Evolutionary conservation across 2,797 vertebrate genomes (phyloP).

Genomic region (Chrysocyon brachyurus): DNA sequence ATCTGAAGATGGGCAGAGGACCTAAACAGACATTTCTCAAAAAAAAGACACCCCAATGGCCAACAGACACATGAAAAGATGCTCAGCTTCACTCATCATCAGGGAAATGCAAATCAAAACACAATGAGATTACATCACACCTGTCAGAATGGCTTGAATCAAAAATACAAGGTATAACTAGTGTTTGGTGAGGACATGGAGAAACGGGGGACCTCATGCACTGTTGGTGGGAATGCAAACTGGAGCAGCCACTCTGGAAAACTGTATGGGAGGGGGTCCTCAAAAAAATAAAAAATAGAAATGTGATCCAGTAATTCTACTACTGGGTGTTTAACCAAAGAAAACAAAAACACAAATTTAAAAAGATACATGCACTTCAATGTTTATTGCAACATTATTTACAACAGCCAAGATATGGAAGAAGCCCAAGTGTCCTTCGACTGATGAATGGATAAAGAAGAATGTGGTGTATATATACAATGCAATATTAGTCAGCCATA

Average conservation of each 20-base stretch:
- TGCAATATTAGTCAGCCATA: background rate
- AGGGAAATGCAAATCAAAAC: background rate
- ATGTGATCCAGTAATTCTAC: background rate
- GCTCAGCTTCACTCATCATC: background rate
- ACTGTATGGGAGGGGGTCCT: background rate
- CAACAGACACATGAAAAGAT: background rate
- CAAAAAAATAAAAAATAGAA: background rate
- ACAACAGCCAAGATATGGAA: background rate
- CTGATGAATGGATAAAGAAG: background rate
- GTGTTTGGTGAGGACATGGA: background rate
- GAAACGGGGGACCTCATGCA: background rate
- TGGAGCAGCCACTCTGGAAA: background rate
- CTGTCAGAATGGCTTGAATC: background rate
- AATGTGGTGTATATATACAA: background rate
- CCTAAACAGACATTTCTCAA: background rate
- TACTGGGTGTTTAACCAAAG: background rate
- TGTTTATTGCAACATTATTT: background rate
- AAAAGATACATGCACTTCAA: background rate
- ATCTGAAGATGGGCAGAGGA: background rate
- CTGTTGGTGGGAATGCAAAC: background rate
- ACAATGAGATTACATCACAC: background rate
- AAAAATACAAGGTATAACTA: background rate
- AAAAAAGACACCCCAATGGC: background rate
- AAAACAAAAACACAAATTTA: background rate
- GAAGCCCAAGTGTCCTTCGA: background rate